Evolutionary conservation across 2,888 invertebrate genomes (phyloP).

Genomic region (Acleris laterana): DNA sequence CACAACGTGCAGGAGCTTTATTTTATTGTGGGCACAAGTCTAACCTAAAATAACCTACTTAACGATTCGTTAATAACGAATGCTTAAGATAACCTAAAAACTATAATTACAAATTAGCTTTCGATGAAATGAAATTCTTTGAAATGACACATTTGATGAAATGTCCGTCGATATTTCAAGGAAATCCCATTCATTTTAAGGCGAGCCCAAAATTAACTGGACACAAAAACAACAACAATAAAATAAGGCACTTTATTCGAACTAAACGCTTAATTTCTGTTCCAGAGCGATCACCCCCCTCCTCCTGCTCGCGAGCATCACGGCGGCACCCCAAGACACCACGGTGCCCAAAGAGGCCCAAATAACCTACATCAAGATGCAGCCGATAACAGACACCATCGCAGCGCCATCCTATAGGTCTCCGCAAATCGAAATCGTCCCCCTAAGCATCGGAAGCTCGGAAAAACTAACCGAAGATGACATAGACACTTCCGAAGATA

Average conservation of each 20-base stretch:
- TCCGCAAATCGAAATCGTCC: slow-evolving; percentile 58
- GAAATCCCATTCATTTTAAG: too few species aligned
- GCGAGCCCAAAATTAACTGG: too few species aligned
- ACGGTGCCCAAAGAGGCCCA: slow-evolving; percentile 52
- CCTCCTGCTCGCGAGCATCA: slow-evolving; percentile 49
- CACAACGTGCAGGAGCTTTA: too few species aligned
- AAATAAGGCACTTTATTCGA: neutral
- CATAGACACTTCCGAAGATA: slow-evolving; percentile 10
- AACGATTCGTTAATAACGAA: too few species aligned
- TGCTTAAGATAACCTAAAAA: too few species aligned
- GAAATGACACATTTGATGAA: too few species aligned
- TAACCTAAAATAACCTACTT: too few species aligned
- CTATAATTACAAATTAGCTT: too few species aligned
- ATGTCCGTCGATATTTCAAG: too few species aligned
- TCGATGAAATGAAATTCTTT: too few species aligned
- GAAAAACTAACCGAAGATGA: neutral
- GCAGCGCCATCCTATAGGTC: slow-evolving; percentile 42
- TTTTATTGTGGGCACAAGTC: too few species aligned
- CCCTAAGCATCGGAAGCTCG: slow-evolving; percentile 46
- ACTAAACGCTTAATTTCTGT: slow-evolving; percentile 38
- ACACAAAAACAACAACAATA: too few species aligned
- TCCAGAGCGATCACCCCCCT: slow-evolving; percentile 57
- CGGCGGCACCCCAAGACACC: slow-evolving; percentile 60
- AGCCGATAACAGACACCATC: slow-evolving; percentile 48
- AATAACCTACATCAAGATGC: slow-evolving; percentile 63